Evolutionary conservation across 2,888 invertebrate genomes (phyloP).

Genomic region (Luperina testacea): DNA sequence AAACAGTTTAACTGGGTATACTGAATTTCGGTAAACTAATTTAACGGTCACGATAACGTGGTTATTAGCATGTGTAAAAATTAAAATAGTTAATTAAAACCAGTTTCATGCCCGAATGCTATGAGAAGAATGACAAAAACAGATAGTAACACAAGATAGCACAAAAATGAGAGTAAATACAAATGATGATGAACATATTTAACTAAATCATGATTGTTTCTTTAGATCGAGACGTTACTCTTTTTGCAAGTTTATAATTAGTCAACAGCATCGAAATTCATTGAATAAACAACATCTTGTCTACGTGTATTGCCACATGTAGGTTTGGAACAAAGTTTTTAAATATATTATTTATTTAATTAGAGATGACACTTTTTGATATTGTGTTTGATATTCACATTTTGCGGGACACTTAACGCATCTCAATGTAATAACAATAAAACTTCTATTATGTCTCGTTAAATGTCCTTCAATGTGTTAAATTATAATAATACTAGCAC

Average conservation of each 20-base stretch:
- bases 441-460: too few species aligned
- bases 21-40: not conserved
- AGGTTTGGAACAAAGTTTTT: not conserved
- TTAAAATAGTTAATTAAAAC: not conserved
- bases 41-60: not conserved
- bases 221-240: not conserved
- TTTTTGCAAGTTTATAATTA: not conserved
- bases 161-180: slow-evolving; percentile 12
- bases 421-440: too few species aligned
- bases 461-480: too few species aligned
- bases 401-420: too few species aligned
- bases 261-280: slow-evolving; percentile 4
- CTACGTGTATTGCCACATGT: slow-evolving; percentile 4
- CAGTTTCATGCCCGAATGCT: not conserved
- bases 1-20: not conserved
- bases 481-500: not conserved
- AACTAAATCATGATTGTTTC: slow-evolving; percentile 22
- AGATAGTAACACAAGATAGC: slow-evolving; percentile 31
- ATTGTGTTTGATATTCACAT: not conserved
- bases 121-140: slow-evolving; percentile 1
- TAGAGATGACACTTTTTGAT: not conserved
- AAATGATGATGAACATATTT: slow-evolving; percentile 22
- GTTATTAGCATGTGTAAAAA: not conserved
- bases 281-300: slow-evolving; percentile 8
- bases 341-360: slow-evolving; percentile 18